A percentile compares a stretch with the other conserved stretches of the same genome.
These are phyloP conservation scores for Pristionchus pacificus DNA, from an alignment of 1,140 invertebrate genomes.

Conservation along the genomic window DNA sequence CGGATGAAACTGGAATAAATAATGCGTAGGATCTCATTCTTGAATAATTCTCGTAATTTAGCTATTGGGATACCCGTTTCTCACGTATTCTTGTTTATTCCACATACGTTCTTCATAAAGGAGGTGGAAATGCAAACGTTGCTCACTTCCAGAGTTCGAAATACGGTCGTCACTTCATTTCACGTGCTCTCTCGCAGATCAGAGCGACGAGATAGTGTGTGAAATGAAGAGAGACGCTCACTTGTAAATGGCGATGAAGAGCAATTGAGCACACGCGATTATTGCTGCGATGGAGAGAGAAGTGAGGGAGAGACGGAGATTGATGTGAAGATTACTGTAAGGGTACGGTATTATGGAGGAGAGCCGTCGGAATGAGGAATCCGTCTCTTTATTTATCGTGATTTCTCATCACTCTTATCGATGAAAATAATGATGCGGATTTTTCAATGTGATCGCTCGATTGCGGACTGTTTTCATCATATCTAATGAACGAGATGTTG, in stretches of 20 bases:
- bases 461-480: background rate
- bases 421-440: background rate
- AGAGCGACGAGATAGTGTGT: background rate
- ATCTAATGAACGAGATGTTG: no score
- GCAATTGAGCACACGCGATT: conserved; percentile 23
- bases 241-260: conserved; percentile 18
- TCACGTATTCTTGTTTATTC: background rate
- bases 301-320: conserved; percentile 21
- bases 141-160: conserved; percentile 10
- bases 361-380: background rate
- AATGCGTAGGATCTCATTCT: background rate
- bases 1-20: background rate
- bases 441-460: background rate
- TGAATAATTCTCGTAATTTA: no score
- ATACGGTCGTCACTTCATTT: background rate
- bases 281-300: conserved; percentile 16
- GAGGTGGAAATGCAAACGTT: conserved; percentile 16
- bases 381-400: no score
- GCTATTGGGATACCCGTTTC: no score
- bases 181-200: background rate
- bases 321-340: conserved; percentile 19
- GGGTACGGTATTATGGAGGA: background rate
- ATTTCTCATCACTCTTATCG: no score
- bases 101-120: background rate
- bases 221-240: conserved; percentile 7